Percentiles rank a stretch among this genome's conserved stretches.
phyloP scores from a whole-genome alignment of 2,113 vertebrate genomes.

The Salvator merianae region DNA sequence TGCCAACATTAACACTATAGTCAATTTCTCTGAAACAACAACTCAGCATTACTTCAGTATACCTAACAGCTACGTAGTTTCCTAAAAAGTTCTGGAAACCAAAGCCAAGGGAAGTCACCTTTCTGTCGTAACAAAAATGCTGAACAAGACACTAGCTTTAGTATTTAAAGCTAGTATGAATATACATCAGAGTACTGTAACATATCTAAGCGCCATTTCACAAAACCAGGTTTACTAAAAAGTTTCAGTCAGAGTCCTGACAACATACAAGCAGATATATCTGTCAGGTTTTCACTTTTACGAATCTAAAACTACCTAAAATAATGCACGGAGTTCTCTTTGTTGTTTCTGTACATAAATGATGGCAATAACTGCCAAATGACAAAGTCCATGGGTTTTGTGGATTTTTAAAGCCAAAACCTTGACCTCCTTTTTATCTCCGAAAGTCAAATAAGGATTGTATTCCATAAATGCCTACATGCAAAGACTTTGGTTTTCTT shows the following conservation, averaged over 20 bases:
- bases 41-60: background rate
- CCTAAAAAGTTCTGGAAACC: background rate
- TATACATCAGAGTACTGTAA: background rate
- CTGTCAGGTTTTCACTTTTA: too few relatives aligned
- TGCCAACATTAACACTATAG: constrained; percentile 28
- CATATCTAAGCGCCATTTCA: background rate
- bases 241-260: too few relatives aligned
- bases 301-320: background rate
- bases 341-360: background rate
- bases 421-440: background rate
- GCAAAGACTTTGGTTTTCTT: background rate
- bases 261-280: too few relatives aligned
- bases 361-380: background rate
- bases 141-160: constrained; percentile 5
- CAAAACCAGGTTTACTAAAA: background rate
- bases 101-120: background rate
- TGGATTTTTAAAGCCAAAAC: background rate
- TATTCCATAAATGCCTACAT: background rate
- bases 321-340: background rate
- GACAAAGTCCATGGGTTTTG: fast-evolving
- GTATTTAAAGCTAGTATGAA: background rate
- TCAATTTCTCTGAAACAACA: background rate
- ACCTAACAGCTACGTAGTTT: constrained; percentile 4
- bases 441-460: background rate
- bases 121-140: constrained; percentile 2